phyloP scores from a whole-genome alignment of 2,797 vertebrate species.

The Echiichthys vipera region DNA sequence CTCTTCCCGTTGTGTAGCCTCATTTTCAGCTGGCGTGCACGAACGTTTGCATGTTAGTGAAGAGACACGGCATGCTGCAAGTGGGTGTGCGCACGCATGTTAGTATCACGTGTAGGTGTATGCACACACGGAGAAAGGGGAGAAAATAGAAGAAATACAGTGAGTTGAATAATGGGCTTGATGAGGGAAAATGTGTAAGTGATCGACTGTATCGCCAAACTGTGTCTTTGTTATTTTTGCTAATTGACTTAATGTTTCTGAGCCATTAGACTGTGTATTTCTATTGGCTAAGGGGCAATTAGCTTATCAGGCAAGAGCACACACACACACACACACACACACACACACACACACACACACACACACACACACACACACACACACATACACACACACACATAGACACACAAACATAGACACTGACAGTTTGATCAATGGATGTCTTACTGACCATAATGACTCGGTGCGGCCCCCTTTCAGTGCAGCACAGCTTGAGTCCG shows the following conservation, averaged over 20 bases:
- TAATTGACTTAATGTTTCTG: conserved; percentile 77
- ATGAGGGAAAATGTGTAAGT: conserved; percentile 51
- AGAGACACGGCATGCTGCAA: not conserved
- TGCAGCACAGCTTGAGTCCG: conserved; percentile 70
- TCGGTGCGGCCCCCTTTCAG: conserved; percentile 72
- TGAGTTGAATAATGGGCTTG: conserved; percentile 44
- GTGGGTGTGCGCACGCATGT: conserved; percentile 28
- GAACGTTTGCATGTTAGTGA: conserved; percentile 13
- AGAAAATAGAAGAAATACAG: conserved; percentile 21
- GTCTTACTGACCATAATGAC: conserved; percentile 79
- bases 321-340: conserved; percentile 41
- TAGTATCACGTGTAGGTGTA: conserved; percentile 3
- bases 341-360: conserved; percentile 34
- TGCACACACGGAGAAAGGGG: not conserved
- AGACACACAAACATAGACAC: conserved; percentile 54
- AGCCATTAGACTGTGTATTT: conserved; percentile 71
- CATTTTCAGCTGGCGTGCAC: conserved; percentile 42
- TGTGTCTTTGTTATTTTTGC: conserved; percentile 66
- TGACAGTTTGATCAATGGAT: conserved; percentile 84
- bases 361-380: conserved; percentile 15
- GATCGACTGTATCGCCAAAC: conserved; percentile 62
- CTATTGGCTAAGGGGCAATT: conserved; percentile 78
- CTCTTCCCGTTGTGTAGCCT: conserved; percentile 45
- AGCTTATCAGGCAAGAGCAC: conserved; percentile 72
- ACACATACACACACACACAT: conserved; percentile 22